Evolutionary conservation across 2,888 invertebrate species (phyloP).

Genomic region (Stenotaenia linearis): DNA sequence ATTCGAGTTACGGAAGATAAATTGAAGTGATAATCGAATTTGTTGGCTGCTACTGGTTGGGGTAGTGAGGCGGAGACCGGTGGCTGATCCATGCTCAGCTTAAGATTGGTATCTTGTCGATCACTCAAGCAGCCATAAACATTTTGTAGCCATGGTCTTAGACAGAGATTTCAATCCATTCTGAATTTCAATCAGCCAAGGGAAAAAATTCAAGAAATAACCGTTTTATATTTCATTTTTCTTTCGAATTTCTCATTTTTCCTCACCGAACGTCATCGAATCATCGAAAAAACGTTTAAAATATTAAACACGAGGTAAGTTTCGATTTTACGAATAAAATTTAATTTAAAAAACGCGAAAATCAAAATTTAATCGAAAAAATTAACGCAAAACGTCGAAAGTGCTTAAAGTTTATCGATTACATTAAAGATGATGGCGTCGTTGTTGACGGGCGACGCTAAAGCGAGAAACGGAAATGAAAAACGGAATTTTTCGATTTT

Average conservation of each 20-base stretch:
- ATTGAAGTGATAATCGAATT: background rate
- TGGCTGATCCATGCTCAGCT: constrained; percentile 66
- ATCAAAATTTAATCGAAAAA: too few relatives aligned
- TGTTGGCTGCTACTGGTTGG: background rate
- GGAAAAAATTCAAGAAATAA: background rate
- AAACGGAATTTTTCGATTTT: too few relatives aligned
- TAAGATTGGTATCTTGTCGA: constrained; percentile 86
- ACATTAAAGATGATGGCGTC: background rate
- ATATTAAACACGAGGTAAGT: too few relatives aligned
- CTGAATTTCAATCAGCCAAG: constrained; percentile 21
- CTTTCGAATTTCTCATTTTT: background rate
- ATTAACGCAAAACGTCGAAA: too few relatives aligned
- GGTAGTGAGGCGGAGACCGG: background rate
- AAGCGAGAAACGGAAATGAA: too few relatives aligned
- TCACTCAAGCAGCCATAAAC: constrained; percentile 88
- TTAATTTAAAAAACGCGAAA: too few relatives aligned
- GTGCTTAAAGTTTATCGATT: background rate
- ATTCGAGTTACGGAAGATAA: background rate
- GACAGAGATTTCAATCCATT: constrained; percentile 36
- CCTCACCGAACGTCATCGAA: background rate
- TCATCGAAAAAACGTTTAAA: too few relatives aligned
- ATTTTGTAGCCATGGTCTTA: constrained; percentile 31
- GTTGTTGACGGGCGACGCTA: background rate
- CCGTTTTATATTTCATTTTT: background rate
- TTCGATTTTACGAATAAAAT: too few relatives aligned